phyloP scores from a whole-genome alignment of 1,140 invertebrate species.

The Prorops nasuta region DNA sequence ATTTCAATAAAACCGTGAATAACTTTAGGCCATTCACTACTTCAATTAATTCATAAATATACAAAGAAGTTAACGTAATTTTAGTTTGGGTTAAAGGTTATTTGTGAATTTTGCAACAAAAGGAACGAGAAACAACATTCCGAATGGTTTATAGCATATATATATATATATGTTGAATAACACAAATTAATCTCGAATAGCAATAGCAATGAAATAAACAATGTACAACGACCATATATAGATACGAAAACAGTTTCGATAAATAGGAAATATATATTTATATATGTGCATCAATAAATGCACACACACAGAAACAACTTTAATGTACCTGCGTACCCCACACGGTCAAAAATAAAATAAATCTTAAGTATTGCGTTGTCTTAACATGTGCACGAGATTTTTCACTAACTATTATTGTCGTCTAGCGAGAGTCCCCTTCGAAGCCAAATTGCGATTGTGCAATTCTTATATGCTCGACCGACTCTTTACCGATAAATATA shows the following conservation, averaged over 20 bases:
- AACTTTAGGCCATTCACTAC: conserved; percentile 55
- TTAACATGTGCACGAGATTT: conserved; percentile 25
- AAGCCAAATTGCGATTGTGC: no score
- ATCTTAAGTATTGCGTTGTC: conserved; percentile 11
- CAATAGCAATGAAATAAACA: neutral
- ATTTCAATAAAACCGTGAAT: conserved; percentile 30
- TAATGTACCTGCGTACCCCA: no score
- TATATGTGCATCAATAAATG: neutral
- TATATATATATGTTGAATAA: no score
- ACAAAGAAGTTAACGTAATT: conserved; percentile 7
- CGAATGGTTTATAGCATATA: no score
- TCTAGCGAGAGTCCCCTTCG: no score
- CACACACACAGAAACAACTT: no score
- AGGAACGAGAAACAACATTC: conserved; percentile 3
- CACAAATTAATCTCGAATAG: neutral
- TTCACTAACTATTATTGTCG: conserved; percentile 24
- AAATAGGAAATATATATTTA: no score
- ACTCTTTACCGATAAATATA: no score
- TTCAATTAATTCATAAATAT: conserved; percentile 36
- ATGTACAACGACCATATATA: neutral
- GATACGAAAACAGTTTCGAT: no score
- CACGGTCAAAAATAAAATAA: neutral
- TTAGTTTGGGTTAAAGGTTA: no score
- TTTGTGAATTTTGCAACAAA: no score
- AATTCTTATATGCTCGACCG: no score